phyloP scores from a whole-genome alignment of 2,888 invertebrate species.

The Adela reaumurella region DNA sequence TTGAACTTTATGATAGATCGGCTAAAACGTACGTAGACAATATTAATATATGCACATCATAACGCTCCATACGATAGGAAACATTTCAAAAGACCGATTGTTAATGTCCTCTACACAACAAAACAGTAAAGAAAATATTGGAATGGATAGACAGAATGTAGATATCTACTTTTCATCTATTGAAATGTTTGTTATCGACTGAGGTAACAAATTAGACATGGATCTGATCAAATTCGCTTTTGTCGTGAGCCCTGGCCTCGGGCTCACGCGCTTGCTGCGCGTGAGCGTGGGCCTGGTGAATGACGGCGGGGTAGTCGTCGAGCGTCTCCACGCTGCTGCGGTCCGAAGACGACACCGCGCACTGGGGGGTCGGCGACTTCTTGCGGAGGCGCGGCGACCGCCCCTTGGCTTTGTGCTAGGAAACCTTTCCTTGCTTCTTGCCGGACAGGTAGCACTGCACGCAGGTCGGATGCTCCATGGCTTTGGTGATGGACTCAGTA shows the following conservation, averaged over 20 bases:
- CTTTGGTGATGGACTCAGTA: slow-evolving; percentile 50
- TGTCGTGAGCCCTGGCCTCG: slow-evolving; percentile 27
- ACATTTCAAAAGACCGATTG: no score
- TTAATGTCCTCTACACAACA: no score
- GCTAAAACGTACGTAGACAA: no score
- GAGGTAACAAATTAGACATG: slow-evolving; percentile 44
- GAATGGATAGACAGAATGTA: background rate
- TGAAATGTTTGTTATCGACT: slow-evolving; percentile 3
- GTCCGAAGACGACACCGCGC: slow-evolving; percentile 37
- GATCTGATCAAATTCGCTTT: slow-evolving; percentile 51
- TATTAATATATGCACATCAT: no score
- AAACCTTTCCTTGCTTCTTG: slow-evolving; percentile 54
- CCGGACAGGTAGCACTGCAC: slow-evolving; percentile 70
- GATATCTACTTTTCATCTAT: slow-evolving; percentile 2
- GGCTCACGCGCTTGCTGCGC: no score
- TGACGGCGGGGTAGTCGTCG: slow-evolving; percentile 24
- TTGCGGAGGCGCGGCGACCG: slow-evolving; percentile 56
- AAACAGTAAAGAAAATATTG: no score
- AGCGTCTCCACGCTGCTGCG: slow-evolving; percentile 46
- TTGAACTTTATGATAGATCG: no score
- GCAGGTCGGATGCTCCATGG: slow-evolving; percentile 68
- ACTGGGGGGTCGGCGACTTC: slow-evolving; percentile 32
- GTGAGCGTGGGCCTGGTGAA: slow-evolving; percentile 31
- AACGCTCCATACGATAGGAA: no score
- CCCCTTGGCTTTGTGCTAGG: slow-evolving; percentile 67